Conservation (phyloP, 1,140 invertebrate species). For the Macrocentrus cingulum region DNA sequence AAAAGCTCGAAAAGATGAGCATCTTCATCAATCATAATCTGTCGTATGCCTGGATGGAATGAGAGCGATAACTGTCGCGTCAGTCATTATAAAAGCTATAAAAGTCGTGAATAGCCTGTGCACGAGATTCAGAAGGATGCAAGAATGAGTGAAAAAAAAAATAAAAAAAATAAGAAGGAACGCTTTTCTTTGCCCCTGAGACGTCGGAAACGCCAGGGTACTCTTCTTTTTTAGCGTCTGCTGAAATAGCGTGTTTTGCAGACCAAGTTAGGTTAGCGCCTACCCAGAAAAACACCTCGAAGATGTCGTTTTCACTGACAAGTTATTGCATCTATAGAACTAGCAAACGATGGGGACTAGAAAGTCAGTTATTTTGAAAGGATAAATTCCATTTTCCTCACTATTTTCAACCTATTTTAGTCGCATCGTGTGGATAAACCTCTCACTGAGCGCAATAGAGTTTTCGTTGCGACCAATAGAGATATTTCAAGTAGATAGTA, state of each 20-base stretch:
- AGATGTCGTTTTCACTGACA: conserved; percentile 28
- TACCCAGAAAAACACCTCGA: conserved; percentile 2
- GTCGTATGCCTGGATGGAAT: conserved; percentile 1
- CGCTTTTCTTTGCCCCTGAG: not conserved
- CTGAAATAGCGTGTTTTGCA: not conserved
- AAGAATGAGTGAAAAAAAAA: not conserved
- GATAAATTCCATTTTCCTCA: conserved; percentile 25
- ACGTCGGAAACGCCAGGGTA: too few species aligned
- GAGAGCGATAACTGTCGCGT: conserved; percentile 5
- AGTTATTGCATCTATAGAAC: conserved; percentile 21
- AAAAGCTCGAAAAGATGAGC: not conserved
- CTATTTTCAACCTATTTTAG: too few species aligned
- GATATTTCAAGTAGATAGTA: too few species aligned
- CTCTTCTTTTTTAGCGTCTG: not conserved
- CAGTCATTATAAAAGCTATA: not conserved
- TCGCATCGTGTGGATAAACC: too few species aligned
- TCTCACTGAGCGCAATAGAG: too few species aligned
- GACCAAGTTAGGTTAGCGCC: not conserved
- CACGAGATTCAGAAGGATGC: not conserved
- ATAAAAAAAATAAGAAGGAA: not conserved
- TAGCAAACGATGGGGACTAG: conserved; percentile 11
- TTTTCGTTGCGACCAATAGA: too few species aligned
- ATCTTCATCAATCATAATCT: conserved; percentile 20
- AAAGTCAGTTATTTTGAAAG: conserved; percentile 26
- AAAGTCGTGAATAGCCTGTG: conserved; percentile 10